phyloP scores from a whole-genome alignment of 2,113 vertebrate genomes.

The Halcyon senegalensis region DNA sequence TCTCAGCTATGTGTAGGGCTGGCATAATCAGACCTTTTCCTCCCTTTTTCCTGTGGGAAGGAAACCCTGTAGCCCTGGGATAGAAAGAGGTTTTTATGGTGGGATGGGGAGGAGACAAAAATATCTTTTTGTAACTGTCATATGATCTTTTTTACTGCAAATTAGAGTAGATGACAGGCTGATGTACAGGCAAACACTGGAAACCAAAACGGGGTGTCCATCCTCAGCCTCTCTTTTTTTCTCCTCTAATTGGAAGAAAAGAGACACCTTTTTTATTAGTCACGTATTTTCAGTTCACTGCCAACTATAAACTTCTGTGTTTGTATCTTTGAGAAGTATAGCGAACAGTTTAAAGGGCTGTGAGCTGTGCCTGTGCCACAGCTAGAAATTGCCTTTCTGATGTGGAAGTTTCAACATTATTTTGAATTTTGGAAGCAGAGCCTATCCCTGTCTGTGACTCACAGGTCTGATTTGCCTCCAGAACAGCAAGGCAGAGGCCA shows the following conservation, averaged over 20 bases:
- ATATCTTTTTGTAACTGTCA: not conserved
- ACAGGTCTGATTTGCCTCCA: conserved; percentile 74
- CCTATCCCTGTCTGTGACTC: conserved; percentile 70
- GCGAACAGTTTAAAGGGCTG: not conserved
- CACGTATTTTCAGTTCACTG: not conserved
- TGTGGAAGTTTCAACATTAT: not conserved
- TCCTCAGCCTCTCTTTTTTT: not conserved
- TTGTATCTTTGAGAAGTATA: not conserved
- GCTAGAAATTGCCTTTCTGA: not conserved
- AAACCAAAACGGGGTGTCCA: not conserved
- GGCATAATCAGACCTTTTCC: not conserved
- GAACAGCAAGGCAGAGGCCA: conserved; percentile 78
- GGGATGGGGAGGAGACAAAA: not conserved
- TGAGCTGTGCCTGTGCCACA: not conserved
- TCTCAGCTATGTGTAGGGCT: not conserved
- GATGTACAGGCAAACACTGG: not conserved
- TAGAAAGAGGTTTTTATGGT: not conserved
- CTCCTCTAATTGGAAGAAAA: not conserved
- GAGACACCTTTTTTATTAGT: not conserved
- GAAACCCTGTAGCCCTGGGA: not conserved
- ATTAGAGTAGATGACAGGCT: not conserved
- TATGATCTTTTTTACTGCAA: not conserved
- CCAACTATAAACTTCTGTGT: not conserved
- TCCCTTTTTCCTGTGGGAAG: not conserved
- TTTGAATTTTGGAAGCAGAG: conserved; percentile 52